Percentiles rank a stretch among this genome's conserved stretches.
phyloP scores from a whole-genome alignment of 2,888 invertebrate genomes.

The Drosophila melanocephala region DNA sequence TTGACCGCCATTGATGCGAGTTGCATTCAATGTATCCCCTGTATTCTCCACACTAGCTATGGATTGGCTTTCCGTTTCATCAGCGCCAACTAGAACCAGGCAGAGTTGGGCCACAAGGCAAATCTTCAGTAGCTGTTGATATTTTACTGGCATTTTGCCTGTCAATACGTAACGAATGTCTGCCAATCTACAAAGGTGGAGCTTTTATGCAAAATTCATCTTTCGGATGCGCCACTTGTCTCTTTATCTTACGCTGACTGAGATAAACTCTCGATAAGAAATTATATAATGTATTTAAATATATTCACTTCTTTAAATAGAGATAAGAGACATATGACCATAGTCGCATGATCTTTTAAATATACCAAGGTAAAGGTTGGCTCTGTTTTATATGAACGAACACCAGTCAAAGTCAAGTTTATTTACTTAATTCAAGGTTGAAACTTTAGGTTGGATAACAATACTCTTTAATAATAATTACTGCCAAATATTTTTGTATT shows the following conservation, averaged over 20 bases:
- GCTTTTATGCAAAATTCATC: conserved; percentile 33
- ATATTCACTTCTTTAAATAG: neutral
- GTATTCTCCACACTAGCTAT: neutral
- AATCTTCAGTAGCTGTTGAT: conserved; percentile 5
- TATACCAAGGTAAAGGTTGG: conserved; percentile 9
- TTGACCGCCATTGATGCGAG: conserved; percentile 79
- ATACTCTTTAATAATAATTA: neutral
- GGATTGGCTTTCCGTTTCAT: neutral
- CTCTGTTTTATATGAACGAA: neutral
- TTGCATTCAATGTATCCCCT: neutral
- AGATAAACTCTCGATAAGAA: conserved; percentile 7
- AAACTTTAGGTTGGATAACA: neutral
- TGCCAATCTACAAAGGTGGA: neutral
- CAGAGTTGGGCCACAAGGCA: conserved; percentile 4
- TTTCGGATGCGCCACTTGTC: conserved; percentile 5
- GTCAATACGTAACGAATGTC: conserved; percentile 10
- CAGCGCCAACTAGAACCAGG: neutral
- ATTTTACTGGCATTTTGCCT: conserved; percentile 28
- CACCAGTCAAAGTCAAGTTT: neutral
- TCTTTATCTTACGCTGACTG: conserved; percentile 7
- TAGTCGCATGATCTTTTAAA: neutral
- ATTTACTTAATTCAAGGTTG: neutral
- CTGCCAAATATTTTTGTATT: neutral
- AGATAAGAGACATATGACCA: conserved; percentile 3
- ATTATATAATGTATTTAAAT: neutral